Conservation (phyloP, 2,113 vertebrate species). For the Manacus vitellinus region DNA sequence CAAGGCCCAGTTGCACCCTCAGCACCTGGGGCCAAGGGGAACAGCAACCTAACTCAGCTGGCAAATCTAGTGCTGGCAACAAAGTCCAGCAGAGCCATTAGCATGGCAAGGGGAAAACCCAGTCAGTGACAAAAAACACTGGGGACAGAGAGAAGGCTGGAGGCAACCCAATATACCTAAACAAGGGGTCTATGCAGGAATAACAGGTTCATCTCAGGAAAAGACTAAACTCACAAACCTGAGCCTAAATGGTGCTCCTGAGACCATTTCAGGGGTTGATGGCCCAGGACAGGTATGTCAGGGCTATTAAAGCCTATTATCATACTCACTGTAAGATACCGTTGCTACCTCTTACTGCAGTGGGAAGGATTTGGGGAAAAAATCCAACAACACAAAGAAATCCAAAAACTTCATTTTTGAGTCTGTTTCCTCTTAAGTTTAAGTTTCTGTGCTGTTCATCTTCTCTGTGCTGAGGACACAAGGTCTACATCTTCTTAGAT, state of each 20-base stretch:
- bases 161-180: accelerated
- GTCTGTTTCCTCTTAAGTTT: background rate
- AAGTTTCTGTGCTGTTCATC: background rate
- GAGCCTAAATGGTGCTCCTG: background rate
- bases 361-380: background rate
- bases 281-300: background rate
- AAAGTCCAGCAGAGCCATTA: background rate
- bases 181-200: background rate
- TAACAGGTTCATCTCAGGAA: background rate
- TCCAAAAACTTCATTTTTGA: background rate
- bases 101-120: background rate
- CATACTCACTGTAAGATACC: background rate
- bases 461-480: background rate
- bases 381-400: accelerated
- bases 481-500: background rate
- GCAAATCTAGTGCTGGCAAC: background rate
- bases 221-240: background rate
- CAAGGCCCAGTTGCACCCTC: background rate
- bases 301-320: background rate
- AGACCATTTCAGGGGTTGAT: background rate
- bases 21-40: background rate
- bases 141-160: background rate
- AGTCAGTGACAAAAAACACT: accelerated
- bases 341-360: background rate
- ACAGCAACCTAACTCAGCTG: background rate